Conservation (phyloP, 2,888 invertebrate species). For the Teinopalpus imperialis region DNA sequence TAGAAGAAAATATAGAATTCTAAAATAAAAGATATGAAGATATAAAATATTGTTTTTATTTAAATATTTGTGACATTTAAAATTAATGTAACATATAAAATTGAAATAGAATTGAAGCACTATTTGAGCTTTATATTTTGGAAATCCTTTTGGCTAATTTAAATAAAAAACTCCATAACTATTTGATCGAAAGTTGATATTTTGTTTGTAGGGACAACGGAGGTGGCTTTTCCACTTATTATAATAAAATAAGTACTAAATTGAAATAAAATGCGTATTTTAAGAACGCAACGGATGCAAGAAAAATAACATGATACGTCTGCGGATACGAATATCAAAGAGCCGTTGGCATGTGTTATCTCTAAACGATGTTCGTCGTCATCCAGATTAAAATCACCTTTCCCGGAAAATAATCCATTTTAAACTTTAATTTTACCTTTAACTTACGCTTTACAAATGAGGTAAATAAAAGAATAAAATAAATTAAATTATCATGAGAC, state of each 20-base stretch:
- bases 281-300: conserved; percentile 11
- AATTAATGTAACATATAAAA: no score
- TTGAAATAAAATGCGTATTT: conserved; percentile 3
- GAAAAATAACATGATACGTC: conserved; percentile 11
- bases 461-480: background rate
- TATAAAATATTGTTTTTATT: no score
- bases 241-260: background rate
- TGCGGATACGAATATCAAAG: conserved; percentile 19
- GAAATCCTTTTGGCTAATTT: no score
- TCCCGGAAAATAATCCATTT: conserved; percentile 18
- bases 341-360: conserved; percentile 20
- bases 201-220: no score
- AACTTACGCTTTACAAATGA: background rate
- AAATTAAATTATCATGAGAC: background rate
- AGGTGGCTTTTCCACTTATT: no score
- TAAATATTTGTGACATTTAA: no score
- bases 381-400: conserved; percentile 19
- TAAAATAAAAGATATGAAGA: no score
- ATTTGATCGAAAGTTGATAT: no score
- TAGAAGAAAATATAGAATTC: no score
- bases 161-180: no score
- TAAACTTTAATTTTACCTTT: conserved; percentile 5
- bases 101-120: no score
- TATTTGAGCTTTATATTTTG: no score
- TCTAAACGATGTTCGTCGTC: conserved; percentile 16